A percentile compares a stretch with the other conserved stretches of the same genome.
phyloP scores from a whole-genome alignment of 2,797 vertebrate genomes.

The Mormyrops boulengeri region DNA sequence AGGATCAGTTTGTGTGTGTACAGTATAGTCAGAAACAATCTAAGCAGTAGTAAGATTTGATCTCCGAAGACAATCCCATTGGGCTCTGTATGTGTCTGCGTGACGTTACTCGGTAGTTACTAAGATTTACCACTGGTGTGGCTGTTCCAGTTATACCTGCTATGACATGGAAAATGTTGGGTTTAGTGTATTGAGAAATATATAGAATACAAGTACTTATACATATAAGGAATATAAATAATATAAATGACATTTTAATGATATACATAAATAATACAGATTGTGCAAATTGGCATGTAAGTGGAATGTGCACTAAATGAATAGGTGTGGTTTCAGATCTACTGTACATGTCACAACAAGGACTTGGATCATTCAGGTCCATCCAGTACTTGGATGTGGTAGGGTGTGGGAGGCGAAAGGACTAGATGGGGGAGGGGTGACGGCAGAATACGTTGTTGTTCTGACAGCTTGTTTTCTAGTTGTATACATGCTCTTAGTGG shows the following conservation, averaged over 20 bases:
- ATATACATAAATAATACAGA: not conserved
- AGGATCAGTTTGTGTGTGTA: not conserved
- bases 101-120: not conserved
- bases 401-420: not conserved
- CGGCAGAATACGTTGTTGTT: not conserved
- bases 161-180: not conserved
- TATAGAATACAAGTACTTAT: not conserved
- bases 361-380: not conserved
- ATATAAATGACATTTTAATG: not conserved
- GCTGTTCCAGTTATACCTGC: not conserved
- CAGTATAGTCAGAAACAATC: not conserved
- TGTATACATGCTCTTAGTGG: not conserved
- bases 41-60: not conserved
- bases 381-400: not conserved
- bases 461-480: not conserved
- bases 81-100: not conserved
- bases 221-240: not conserved
- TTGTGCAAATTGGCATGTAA: not conserved
- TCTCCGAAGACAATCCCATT: not conserved
- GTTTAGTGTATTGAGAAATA: not conserved
- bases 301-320: not conserved
- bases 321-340: not conserved
- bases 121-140: not conserved
- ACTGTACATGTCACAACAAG: not conserved
- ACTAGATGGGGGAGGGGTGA: not conserved